Evolutionary conservation across 2,888 invertebrate genomes (phyloP).

Genomic region (Aphidoletes aphidimyza): DNA sequence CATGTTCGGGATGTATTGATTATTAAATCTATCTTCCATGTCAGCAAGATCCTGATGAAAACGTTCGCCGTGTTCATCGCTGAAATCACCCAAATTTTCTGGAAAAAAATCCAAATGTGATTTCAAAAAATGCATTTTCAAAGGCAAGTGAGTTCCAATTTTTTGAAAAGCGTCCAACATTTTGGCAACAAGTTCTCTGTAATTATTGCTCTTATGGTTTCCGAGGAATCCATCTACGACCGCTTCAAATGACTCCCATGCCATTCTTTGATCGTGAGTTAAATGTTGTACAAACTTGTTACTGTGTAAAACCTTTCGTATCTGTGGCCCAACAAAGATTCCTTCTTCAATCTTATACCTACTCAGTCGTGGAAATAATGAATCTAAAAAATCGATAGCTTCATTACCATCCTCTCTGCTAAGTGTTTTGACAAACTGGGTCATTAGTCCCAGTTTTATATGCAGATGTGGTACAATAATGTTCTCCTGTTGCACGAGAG

Average conservation of each 20-base stretch:
- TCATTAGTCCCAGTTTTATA: conserved; percentile 39
- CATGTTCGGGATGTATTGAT: conserved; percentile 61
- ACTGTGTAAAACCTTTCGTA: conserved; percentile 57
- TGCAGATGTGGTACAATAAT: conserved; percentile 56
- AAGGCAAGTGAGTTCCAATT: conserved; percentile 59
- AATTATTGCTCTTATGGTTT: conserved; percentile 57
- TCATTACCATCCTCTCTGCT: background rate
- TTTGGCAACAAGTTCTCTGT: conserved; percentile 56
- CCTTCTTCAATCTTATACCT: background rate
- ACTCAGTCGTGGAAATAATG: background rate
- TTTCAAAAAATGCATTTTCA: conserved; percentile 63
- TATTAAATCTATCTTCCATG: conserved; percentile 62
- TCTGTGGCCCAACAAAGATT: conserved; percentile 55
- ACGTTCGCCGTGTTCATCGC: conserved; percentile 63
- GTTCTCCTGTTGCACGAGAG: conserved; percentile 55
- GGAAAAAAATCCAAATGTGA: conserved; percentile 63
- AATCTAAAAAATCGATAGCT: background rate
- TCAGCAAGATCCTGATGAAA: conserved; percentile 63
- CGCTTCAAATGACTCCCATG: conserved; percentile 55
- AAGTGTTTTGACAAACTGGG: background rate
- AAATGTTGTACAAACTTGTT: conserved; percentile 56
- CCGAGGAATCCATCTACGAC: conserved; percentile 57
- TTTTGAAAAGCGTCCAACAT: conserved; percentile 56
- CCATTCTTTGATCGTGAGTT: conserved; percentile 56
- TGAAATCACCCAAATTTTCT: conserved; percentile 62